Evolutionary conservation across 53 echinoderm and acorn worm genomes (phyloP).

Genomic region (Zoroaster sp.): DNA sequence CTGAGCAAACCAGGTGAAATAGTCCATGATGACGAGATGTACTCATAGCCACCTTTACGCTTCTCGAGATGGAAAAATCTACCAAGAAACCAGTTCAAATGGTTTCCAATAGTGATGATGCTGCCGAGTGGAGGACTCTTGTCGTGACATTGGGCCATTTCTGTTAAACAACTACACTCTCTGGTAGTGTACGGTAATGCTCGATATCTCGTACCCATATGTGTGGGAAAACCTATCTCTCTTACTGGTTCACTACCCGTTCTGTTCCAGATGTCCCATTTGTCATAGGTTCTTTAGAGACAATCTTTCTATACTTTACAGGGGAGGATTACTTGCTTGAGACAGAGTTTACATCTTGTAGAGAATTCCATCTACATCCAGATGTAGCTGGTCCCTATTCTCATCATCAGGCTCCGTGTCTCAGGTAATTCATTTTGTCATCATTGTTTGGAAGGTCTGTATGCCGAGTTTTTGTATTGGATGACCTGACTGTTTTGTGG

Average conservation of each 20-base stretch:
- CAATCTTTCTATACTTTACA: background rate
- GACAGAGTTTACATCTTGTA: background rate
- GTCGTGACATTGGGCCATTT: background rate
- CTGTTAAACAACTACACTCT: conserved; percentile 1
- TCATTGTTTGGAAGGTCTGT: background rate
- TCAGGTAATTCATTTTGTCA: background rate
- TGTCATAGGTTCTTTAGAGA: conserved; percentile 5
- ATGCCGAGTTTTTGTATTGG: background rate
- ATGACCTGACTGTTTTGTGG: background rate
- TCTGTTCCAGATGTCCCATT: conserved; percentile 65
- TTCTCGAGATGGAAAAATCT: background rate
- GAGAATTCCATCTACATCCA: conserved; percentile 21
- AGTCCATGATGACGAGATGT: no score
- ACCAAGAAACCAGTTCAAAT: conserved; percentile 30
- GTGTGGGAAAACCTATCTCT: no score
- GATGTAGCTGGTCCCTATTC: no score
- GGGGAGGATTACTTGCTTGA: conserved; percentile 18
- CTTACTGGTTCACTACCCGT: conserved; percentile 41
- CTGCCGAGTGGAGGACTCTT: background rate
- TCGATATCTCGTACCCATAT: no score
- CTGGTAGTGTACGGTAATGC: no score
- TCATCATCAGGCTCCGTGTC: background rate
- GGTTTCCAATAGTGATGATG: conserved; percentile 1
- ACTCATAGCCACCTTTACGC: background rate
- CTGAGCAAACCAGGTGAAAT: no score